These are phyloP conservation scores for Lerista edwardsae DNA, from an alignment of 2,797 vertebrate genomes.

Conservation along the genomic window DNA sequence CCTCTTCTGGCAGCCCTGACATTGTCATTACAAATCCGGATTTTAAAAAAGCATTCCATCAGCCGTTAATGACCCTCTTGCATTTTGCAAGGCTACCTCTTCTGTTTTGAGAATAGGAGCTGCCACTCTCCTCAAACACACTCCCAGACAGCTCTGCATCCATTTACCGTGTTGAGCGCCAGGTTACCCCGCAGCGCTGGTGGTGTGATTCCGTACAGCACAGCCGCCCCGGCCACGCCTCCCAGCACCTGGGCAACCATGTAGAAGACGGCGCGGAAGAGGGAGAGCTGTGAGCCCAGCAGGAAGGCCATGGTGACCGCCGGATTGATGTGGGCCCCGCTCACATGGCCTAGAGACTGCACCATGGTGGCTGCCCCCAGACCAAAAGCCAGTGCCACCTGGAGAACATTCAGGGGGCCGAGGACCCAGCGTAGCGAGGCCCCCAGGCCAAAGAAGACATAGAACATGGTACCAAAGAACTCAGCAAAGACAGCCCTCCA, in stretches of 20 bases:
- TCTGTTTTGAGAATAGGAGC: background rate
- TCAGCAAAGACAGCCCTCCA: constrained; percentile 96
- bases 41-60: background rate
- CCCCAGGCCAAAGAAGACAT: constrained; percentile 92
- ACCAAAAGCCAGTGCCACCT: constrained; percentile 91
- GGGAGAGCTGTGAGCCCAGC: constrained; percentile 91
- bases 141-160: background rate
- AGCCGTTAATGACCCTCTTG: background rate
- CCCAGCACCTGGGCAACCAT: constrained; percentile 91
- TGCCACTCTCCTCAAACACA: background rate
- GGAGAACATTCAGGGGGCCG: constrained; percentile 87
- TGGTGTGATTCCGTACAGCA: constrained; percentile 92
- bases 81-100: background rate
- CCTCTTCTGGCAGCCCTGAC: background rate
- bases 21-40: background rate
- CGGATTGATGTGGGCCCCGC: constrained; percentile 94
- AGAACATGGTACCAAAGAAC: constrained; percentile 95
- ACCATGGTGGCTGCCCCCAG: constrained; percentile 90
- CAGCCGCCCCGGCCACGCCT: constrained; percentile 89
- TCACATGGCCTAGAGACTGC: constrained; percentile 92
- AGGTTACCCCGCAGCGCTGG: constrained; percentile 89
- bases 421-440: constrained; percentile 89
- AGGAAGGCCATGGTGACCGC: constrained; percentile 94
- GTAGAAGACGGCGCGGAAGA: constrained; percentile 92
- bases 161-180: constrained; percentile 89